These are phyloP conservation scores for Poeciliopsis gracilis DNA, from an alignment of 2,797 vertebrate genomes.

Conservation along the genomic window DNA sequence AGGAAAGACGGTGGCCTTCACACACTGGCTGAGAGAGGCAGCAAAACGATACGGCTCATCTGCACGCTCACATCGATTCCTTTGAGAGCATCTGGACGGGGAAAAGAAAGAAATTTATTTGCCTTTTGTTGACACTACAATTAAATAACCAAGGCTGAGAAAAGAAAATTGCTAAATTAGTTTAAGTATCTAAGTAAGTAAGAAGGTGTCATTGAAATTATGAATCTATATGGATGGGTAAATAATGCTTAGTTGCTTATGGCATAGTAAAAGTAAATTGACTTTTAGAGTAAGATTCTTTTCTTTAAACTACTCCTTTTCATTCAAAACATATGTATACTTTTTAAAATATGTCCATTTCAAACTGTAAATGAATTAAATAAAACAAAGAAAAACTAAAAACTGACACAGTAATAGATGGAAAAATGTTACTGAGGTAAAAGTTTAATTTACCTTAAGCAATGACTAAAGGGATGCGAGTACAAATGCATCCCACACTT, in stretches of 20 bases:
- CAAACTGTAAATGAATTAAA: no score
- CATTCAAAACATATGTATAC: no score
- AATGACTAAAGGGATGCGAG: not conserved
- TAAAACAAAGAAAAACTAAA: not conserved
- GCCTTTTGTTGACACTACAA: not conserved
- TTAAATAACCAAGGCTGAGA: not conserved
- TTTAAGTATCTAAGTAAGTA: not conserved
- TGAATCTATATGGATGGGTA: no score
- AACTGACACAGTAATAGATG: not conserved
- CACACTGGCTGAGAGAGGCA: conserved; percentile 87
- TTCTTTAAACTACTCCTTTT: no score
- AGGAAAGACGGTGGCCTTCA: conserved; percentile 89
- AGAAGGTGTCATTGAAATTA: not conserved
- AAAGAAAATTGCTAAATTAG: not conserved
- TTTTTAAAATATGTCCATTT: no score
- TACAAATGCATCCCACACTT: not conserved
- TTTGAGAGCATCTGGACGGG: conserved; percentile 89
- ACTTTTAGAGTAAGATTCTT: no score
- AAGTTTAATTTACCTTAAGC: not conserved
- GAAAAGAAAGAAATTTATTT: conserved; percentile 5
- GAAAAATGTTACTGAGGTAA: conserved; percentile 3
- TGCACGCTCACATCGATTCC: conserved; percentile 89
- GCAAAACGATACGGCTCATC: conserved; percentile 93
- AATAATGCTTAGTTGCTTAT: no score
- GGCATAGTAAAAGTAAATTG: no score